These are phyloP conservation scores for Pogonognathellus flavescens DNA, from an alignment of 1,140 invertebrate species.

Conservation along the genomic window DNA sequence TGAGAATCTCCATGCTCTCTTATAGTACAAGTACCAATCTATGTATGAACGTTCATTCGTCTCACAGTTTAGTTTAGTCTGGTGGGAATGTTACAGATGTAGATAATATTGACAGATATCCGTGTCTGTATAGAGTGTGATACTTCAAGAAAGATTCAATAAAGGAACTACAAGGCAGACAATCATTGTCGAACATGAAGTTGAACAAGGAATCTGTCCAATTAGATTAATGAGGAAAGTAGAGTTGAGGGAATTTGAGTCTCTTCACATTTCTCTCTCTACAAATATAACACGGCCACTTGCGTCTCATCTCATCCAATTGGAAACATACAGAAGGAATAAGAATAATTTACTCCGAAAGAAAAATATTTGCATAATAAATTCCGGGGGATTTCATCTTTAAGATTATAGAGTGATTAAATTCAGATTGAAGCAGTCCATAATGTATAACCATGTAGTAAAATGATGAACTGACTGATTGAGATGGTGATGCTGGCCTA, in stretches of 20 bases:
- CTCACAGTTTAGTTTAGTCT: too few relatives aligned
- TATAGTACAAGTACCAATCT: too few relatives aligned
- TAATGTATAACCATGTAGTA: conserved; percentile 15
- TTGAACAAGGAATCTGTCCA: conserved; percentile 41
- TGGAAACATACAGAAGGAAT: neutral
- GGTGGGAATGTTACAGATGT: too few relatives aligned
- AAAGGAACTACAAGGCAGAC: conserved; percentile 16
- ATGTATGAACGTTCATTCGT: too few relatives aligned
- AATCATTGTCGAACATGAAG: conserved; percentile 45
- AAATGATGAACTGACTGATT: conserved; percentile 42
- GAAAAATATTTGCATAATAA: conserved; percentile 46
- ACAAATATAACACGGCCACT: neutral
- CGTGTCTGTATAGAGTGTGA: neutral
- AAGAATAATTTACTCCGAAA: conserved; percentile 8
- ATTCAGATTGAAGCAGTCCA: neutral
- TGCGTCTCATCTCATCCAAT: too few relatives aligned
- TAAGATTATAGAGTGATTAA: conserved; percentile 45
- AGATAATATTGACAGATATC: too few relatives aligned
- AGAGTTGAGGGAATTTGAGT: conserved; percentile 26
- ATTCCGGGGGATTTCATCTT: conserved; percentile 20
- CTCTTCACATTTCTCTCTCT: conserved; percentile 16
- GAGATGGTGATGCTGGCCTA: neutral
- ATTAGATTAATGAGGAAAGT: conserved; percentile 47
- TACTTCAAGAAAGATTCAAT: conserved; percentile 42
- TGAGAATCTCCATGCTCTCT: too few relatives aligned